Evolutionary conservation across 2,113 vertebrate genomes (phyloP), one percentile per base, ranked within the genome.

Genomic region (Spheniscus mendiculus): DNA sequence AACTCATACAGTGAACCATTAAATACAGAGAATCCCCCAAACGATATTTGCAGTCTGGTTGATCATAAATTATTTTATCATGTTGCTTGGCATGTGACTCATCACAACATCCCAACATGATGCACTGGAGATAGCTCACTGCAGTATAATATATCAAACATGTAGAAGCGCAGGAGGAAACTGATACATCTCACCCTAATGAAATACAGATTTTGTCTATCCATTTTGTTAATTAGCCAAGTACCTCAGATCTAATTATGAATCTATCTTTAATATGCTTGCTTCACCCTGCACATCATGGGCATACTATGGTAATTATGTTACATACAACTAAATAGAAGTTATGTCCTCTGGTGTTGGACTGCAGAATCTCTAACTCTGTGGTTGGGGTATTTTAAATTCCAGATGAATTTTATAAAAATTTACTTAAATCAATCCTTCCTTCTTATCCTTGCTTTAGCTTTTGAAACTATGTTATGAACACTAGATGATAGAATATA

Each of bases 171-270:
- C 96, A 95, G 94, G 85, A 96, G 94, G 94, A 97, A 96, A 94
- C 87, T 63, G 70, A 93, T 95, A 61, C 38, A 93, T 97, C 80
- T 95, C 83, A 96, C n/a, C 52, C 87, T 97, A 97, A 97, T 94
- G 93, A 97, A 96, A 95, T 92, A 85, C 94, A 97, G 78, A 93
- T 93, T 97, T 96, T 89, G 77, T 87, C 85, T 97, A 96, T 93
- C 85, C 87, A 96, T 97, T 97, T 92, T 93, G 67, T 93, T 98
- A 97, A 97, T 97, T 97, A 97, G 59, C 52, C 72, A 81, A 96
- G 76, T 93, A 96, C 79, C 87, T 95, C 80, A 86, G 77, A 81
- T 91, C 86, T 95, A 91, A 96, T 98, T 96, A 96, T 87, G 88
- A 96, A 91, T 95, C 82, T 95, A 61, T 89, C 87, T 89, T 96